These are phyloP conservation scores for Drosophila dunni DNA, from an alignment of 1,140 invertebrate species.

Conservation along the genomic window DNA sequence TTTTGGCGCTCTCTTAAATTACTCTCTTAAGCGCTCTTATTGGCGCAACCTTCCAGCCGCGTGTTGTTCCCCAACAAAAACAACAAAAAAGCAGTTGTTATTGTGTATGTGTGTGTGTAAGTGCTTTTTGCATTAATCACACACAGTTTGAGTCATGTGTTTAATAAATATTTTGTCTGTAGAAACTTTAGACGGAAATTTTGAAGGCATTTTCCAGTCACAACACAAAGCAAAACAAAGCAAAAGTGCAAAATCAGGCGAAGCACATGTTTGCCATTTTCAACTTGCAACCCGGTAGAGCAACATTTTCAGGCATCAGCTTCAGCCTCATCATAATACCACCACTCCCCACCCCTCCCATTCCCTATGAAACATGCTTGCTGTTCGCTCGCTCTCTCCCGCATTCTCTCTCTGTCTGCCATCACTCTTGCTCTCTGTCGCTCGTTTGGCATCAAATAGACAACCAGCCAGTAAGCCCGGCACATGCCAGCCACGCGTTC, in stretches of 20 bases:
- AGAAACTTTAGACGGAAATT: slow-evolving; percentile 48
- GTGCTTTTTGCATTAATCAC: slow-evolving; percentile 34
- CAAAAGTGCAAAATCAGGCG: slow-evolving; percentile 44
- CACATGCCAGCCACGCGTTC: slow-evolving; percentile 70
- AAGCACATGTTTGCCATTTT: slow-evolving; percentile 47
- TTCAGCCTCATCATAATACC: slow-evolving; percentile 43
- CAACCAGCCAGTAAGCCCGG: slow-evolving; percentile 77
- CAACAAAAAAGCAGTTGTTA: slow-evolving; percentile 3
- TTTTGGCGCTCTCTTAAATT: slow-evolving; percentile 38
- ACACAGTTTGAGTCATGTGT: slow-evolving; percentile 64
- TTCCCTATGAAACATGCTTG: slow-evolving; percentile 13
- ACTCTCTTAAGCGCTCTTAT: slow-evolving; percentile 74
- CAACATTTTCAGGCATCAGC: slow-evolving; percentile 40
- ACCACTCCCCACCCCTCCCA: background rate
- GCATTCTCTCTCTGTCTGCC: slow-evolving; percentile 12
- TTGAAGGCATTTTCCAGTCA: slow-evolving; percentile 71
- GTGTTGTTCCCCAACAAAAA: slow-evolving; percentile 22
- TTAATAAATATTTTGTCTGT: slow-evolving; percentile 68
- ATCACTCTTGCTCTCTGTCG: slow-evolving; percentile 18
- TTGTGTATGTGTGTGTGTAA: slow-evolving; percentile 7
- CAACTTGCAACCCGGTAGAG: slow-evolving; percentile 42
- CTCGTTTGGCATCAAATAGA: slow-evolving; percentile 27
- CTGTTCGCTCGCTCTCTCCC: slow-evolving; percentile 24
- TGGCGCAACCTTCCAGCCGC: slow-evolving; percentile 70
- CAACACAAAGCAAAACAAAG: slow-evolving; percentile 59